These are phyloP conservation scores for Eidolon dupreanum DNA, from an alignment of 2,797 vertebrate genomes.

Conservation along the genomic window DNA sequence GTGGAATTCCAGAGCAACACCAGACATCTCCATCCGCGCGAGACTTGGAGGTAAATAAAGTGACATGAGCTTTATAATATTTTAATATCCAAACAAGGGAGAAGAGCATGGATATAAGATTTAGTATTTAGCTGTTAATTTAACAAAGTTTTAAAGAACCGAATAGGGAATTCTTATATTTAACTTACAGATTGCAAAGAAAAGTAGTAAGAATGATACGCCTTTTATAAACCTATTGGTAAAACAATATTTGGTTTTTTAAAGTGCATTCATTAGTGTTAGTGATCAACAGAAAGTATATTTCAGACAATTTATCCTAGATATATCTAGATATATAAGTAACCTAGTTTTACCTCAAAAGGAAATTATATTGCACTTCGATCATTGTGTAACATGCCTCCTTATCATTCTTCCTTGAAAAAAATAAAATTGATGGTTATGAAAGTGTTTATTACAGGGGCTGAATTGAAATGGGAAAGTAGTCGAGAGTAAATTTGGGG, in stretches of 20 bases:
- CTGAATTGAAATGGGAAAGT: background rate
- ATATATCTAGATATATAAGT: background rate
- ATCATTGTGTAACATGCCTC: background rate
- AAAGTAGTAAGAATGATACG: background rate
- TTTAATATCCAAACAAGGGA: background rate
- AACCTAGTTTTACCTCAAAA: background rate
- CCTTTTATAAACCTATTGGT: background rate
- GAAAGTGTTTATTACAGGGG: background rate
- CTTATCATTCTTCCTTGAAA: background rate
- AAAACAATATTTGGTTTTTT: background rate
- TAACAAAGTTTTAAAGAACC: background rate
- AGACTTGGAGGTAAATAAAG: slow-evolving; percentile 82
- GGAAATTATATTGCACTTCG: background rate
- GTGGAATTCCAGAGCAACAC: slow-evolving; percentile 85
- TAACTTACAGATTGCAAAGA: background rate
- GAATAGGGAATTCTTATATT: background rate
- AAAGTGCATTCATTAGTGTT: background rate
- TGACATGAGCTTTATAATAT: background rate
- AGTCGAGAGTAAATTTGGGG: background rate
- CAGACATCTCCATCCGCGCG: slow-evolving; percentile 81
- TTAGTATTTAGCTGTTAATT: background rate
- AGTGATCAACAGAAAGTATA: background rate
- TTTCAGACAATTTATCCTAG: background rate
- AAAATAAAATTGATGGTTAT: background rate
- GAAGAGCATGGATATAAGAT: background rate